Evolutionary conservation across 2,113 vertebrate species (phyloP).

Genomic region (Labeo rohita): DNA sequence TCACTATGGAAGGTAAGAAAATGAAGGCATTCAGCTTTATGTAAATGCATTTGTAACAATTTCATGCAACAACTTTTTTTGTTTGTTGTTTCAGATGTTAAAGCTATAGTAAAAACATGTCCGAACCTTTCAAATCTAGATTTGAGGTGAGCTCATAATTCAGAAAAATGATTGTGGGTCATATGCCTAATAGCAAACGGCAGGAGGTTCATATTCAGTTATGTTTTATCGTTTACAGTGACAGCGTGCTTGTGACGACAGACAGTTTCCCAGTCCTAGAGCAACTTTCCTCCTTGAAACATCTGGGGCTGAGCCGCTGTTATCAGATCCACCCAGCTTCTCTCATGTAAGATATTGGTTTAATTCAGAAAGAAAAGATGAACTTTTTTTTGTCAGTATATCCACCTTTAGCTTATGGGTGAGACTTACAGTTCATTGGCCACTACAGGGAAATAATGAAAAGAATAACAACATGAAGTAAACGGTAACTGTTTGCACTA

Average conservation of each 20-base stretch:
- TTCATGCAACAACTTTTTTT: background rate
- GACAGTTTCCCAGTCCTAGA: conserved; percentile 84
- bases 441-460: too few species aligned
- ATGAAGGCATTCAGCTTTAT: background rate
- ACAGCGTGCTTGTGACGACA: conserved; percentile 86
- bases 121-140: conserved; percentile 83
- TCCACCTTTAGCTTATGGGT: too few species aligned
- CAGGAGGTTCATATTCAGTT: background rate
- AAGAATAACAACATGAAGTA: too few species aligned
- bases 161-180: background rate
- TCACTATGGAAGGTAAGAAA: conserved; percentile 80
- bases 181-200: background rate
- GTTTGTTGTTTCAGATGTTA: conserved; percentile 78
- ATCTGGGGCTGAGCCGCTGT: conserved; percentile 91
- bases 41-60: background rate
- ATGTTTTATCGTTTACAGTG: conserved; percentile 73
- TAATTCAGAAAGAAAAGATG: background rate
- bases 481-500: too few species aligned
- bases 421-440: too few species aligned
- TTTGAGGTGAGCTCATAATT: conserved; percentile 81
- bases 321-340: conserved; percentile 89
- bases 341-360: conserved; percentile 70
- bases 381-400: too few species aligned
- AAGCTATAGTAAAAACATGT: conserved; percentile 83
- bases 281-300: conserved; percentile 77